Evolutionary conservation across 2,888 invertebrate genomes (phyloP), one percentile per base, ranked within the genome.

Genomic region (Synanthedon andrenaeformis): DNA sequence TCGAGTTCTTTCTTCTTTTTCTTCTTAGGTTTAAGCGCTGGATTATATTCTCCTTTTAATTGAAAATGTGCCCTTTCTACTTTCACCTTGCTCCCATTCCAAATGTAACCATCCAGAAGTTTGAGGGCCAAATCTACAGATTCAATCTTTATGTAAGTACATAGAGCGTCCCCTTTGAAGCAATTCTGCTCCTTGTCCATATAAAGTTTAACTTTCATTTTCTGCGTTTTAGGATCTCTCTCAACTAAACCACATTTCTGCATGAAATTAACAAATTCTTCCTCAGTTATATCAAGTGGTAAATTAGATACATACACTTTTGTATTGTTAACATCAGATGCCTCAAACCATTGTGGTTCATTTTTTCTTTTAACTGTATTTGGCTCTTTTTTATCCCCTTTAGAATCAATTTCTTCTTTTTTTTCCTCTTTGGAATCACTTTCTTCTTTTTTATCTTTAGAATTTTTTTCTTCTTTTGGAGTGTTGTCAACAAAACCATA

Each of bases 251-350:
- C 99, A 89, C 95, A 99, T 81, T 99, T 99, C 64, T 93, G 92
- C 95, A 99, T 98, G 42, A 99, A 83, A 71, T 96, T 94, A 50
- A 94, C 90, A 82, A 97, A 96, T 72, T 95, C 95, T 59, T 97
- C 94, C 69, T 97, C 93, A 0, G 94, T 96, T 55, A 96, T 91
- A 65, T 97, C 96, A 54, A 90, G 71, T 0, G 99, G 99, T 61
- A 99, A 88, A 72, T 96, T 96, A 23, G 94, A 93, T 3, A 99
- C 97, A 85, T 99, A 99, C 0, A 99, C 97, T 78, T 97, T 97
- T 2, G 97, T 97, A 73, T 97, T 98, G 5, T 67, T 80, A 23
- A 92, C 91, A 55, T 96, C 94, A 58, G 96, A 92, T 41, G 96
- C 86, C 59, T 99, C 94, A 82, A 99, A 98, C 99, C 99, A 99